phyloP scores from a whole-genome alignment of 2,888 invertebrate genomes.

The Pasiphila rectangulata region DNA sequence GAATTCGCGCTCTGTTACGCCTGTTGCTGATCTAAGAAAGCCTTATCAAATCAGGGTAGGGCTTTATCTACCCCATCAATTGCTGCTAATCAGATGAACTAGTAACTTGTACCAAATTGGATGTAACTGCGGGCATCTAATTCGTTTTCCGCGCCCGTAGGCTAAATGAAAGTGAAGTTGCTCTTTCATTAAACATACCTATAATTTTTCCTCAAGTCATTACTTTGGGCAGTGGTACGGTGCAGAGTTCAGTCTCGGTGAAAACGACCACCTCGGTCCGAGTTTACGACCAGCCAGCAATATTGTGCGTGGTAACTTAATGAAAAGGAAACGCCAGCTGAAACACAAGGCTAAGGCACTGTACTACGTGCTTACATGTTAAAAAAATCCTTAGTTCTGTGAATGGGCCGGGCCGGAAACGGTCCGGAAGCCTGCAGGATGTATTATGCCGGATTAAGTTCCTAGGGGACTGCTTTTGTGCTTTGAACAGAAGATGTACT shows the following conservation, averaged over 20 bases:
- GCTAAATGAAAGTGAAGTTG: conserved; percentile 42
- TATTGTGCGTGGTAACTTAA: conserved; percentile 75
- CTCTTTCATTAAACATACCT: conserved; percentile 61
- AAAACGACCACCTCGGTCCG: conserved; percentile 52
- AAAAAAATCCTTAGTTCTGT: conserved; percentile 39
- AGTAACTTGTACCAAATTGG: conserved; percentile 23
- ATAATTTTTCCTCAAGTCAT: conserved; percentile 64
- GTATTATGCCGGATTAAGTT: conserved; percentile 8
- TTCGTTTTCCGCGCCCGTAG: conserved; percentile 33
- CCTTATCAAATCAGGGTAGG: conserved; percentile 17
- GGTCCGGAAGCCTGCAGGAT: conserved; percentile 6
- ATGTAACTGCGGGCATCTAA: conserved; percentile 32
- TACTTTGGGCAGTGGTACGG: conserved; percentile 44
- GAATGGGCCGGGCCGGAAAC: conserved; percentile 20
- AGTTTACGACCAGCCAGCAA: conserved; percentile 68
- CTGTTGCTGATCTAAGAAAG: conserved; percentile 5
- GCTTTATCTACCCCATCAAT: conserved; percentile 19
- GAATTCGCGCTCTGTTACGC: background rate
- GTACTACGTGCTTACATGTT: conserved; percentile 25
- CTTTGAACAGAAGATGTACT: background rate
- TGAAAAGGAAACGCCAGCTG: conserved; percentile 65
- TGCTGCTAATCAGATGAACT: conserved; percentile 24
- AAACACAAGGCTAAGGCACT: conserved; percentile 40
- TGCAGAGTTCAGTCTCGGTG: conserved; percentile 42
- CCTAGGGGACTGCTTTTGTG: background rate